Percentiles rank a stretch among this genome's conserved stretches.
Evolutionary conservation across 2,797 vertebrate species (phyloP).

Genomic region (Peromyscus melanophrys): DNA sequence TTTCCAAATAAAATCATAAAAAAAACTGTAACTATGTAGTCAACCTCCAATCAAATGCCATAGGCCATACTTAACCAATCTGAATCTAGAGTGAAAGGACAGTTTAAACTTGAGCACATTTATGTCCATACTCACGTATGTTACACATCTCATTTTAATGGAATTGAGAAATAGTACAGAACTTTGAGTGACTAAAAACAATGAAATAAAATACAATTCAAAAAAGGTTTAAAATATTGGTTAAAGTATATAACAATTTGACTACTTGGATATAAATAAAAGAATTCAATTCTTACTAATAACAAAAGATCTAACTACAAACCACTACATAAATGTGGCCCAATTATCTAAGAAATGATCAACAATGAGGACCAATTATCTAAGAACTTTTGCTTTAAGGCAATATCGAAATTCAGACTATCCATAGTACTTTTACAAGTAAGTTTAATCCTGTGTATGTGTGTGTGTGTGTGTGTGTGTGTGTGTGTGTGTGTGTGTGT

Average conservation of each 20-base stretch:
- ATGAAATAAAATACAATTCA: conserved; percentile 5
- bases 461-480: neutral
- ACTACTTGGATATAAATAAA: conserved; percentile 25
- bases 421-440: neutral
- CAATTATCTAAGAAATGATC: neutral
- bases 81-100: conserved; percentile 18
- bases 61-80: neutral
- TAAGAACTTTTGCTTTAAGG: neutral
- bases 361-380: neutral
- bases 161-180: neutral
- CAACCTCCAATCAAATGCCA: neutral
- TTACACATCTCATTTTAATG: neutral
- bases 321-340: neutral
- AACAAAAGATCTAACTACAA: neutral
- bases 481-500: neutral
- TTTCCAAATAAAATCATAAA: neutral
- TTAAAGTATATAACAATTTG: neutral
- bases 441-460: neutral
- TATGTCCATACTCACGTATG: neutral
- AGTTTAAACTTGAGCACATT: neutral
- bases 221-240: conserved; percentile 27
- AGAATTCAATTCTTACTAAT: conserved; percentile 22
- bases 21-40: conserved; percentile 37
- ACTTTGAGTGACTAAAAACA: conserved; percentile 7
- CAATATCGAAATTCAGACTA: neutral